Evolutionary conservation across 53 echinoderm and acorn worm genomes (phyloP).

Genomic region (Holothuria scabra): DNA sequence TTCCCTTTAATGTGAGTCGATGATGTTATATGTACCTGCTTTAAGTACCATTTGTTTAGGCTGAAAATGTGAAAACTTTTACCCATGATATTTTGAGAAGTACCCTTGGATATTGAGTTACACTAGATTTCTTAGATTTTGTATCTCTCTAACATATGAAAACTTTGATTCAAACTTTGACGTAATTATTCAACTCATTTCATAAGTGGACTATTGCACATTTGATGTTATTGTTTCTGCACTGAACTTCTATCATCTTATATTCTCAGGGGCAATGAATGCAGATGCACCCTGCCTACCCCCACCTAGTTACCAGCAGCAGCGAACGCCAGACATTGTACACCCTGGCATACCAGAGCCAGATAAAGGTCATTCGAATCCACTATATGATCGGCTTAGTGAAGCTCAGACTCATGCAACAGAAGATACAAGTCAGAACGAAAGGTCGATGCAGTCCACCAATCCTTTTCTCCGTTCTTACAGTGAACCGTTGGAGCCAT

Average conservation of each 20-base stretch:
- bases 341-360: conserved; percentile 32
- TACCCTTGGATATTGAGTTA: too few relatives aligned
- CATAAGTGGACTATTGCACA: too few relatives aligned
- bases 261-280: neutral
- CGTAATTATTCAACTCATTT: too few relatives aligned
- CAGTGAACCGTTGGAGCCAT: conserved; percentile 60
- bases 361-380: conserved; percentile 57
- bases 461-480: conserved; percentile 89
- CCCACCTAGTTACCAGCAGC: conserved; percentile 24
- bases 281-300: conserved; percentile 27
- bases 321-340: neutral
- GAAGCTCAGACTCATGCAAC: conserved; percentile 55
- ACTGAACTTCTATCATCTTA: neutral
- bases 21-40: too few relatives aligned
- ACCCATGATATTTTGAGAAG: too few relatives aligned
- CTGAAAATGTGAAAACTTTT: too few relatives aligned
- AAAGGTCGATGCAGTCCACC: conserved; percentile 43
- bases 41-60: too few relatives aligned
- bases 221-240: neutral
- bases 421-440: conserved; percentile 31
- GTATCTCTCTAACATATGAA: too few relatives aligned
- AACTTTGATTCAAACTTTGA: too few relatives aligned
- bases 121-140: too few relatives aligned
- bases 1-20: too few relatives aligned
- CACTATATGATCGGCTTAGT: conserved; percentile 63